Percentiles rank a stretch among this genome's conserved stretches.
phyloP scores from a whole-genome alignment of 2,888 invertebrate genomes.

The Melipona beecheii region DNA sequence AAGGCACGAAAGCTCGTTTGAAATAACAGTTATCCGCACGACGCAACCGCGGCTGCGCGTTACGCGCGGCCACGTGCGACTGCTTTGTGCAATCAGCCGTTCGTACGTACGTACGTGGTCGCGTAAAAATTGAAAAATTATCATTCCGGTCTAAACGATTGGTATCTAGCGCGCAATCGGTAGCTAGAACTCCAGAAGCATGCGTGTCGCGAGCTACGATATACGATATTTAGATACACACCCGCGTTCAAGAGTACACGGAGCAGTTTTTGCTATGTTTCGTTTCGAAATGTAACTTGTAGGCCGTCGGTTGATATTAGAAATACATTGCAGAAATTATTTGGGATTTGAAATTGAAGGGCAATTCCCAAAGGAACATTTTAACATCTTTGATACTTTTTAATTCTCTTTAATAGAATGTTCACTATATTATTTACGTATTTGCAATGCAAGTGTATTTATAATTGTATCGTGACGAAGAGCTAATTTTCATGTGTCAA shows the following conservation, averaged over 20 bases:
- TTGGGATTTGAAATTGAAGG: background rate
- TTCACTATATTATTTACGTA: no score
- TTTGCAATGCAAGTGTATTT: background rate
- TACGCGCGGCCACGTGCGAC: conserved; percentile 29
- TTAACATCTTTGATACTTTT: no score
- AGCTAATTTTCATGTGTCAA: background rate
- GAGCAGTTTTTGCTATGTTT: background rate
- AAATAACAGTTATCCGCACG: conserved; percentile 40
- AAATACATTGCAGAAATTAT: background rate
- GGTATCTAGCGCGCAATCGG: conserved; percentile 23
- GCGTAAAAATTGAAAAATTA: conserved; percentile 34
- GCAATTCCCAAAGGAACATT: no score
- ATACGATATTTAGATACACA: background rate
- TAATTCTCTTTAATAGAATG: no score
- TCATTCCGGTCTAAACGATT: conserved; percentile 29
- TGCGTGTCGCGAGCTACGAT: conserved; percentile 3
- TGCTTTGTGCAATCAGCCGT: conserved; percentile 31
- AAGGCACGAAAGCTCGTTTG: conserved; percentile 30
- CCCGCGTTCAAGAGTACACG: background rate
- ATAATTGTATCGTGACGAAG: background rate
- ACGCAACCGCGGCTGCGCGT: conserved; percentile 22
- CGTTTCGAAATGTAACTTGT: background rate
- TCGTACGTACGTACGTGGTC: background rate
- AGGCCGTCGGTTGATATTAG: background rate
- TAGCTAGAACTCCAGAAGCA: conserved; percentile 10